These are phyloP conservation scores for Drosophila leontia DNA, from an alignment of 1,140 invertebrate genomes.

Conservation along the genomic window DNA sequence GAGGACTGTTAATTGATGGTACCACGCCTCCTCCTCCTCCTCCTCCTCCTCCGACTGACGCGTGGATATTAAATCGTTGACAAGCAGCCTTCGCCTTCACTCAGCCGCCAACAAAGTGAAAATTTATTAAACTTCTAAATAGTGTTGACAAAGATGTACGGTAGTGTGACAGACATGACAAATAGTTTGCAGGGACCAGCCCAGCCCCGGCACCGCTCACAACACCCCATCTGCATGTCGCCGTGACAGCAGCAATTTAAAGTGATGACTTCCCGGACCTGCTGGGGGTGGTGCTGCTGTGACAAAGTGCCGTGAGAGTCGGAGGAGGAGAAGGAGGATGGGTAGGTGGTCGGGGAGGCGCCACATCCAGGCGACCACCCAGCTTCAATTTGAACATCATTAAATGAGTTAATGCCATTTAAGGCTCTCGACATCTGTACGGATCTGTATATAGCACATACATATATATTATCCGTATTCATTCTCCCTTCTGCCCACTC, in stretches of 20 bases:
- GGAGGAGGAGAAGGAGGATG: not conserved
- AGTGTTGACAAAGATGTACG: conserved; percentile 81
- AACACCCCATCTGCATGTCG: conserved; percentile 35
- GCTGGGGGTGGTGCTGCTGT: conserved; percentile 40
- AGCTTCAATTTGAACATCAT: conserved; percentile 75
- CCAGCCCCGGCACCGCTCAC: not conserved
- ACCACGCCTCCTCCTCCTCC: conserved; percentile 1
- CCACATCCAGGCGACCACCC: conserved; percentile 25
- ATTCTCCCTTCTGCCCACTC: too few relatives aligned
- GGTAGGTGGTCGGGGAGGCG: conserved; percentile 25
- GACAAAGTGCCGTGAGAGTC: conserved; percentile 49
- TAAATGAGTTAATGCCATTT: conserved; percentile 81
- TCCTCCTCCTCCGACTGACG: not conserved
- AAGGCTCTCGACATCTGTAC: conserved; percentile 75
- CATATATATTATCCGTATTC: conserved; percentile 11
- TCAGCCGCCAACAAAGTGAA: conserved; percentile 51
- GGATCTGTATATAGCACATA: not conserved
- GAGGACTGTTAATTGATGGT: not conserved
- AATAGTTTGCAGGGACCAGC: conserved; percentile 55
- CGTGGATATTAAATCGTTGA: conserved; percentile 65
- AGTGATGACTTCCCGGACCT: conserved; percentile 52
- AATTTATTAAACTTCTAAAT: conserved; percentile 79
- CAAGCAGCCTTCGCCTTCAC: conserved; percentile 8
- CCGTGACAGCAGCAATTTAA: conserved; percentile 78
- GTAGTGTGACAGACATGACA: conserved; percentile 80